Percentiles rank a stretch among this genome's conserved stretches.
Evolutionary conservation across 2,888 invertebrate species (phyloP).

Genomic region (Ischnura elegans): DNA sequence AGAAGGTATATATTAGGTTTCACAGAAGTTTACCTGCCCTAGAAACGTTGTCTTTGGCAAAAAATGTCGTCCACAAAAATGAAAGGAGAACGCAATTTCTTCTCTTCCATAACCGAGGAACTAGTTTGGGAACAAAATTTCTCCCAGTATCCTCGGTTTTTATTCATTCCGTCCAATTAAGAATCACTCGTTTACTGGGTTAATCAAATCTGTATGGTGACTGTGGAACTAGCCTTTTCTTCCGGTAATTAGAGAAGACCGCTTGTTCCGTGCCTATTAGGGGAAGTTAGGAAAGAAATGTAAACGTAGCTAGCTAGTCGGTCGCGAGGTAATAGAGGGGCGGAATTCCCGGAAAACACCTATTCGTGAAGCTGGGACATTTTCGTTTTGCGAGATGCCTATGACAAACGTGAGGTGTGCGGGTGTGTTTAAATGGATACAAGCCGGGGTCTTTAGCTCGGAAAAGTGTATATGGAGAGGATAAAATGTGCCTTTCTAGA

Average conservation of each 20-base stretch:
- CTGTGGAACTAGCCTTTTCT: not conserved
- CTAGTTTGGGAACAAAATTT: not conserved
- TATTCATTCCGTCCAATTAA: not conserved
- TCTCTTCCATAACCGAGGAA: not conserved
- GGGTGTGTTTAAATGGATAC: not conserved
- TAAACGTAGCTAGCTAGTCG: not conserved
- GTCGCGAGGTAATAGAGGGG: not conserved
- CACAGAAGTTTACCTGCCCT: not conserved
- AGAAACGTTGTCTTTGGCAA: not conserved
- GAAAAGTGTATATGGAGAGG: not conserved
- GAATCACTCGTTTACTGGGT: not conserved
- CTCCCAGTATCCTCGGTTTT: not conserved
- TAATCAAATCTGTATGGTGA: not conserved
- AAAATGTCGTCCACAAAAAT: not conserved
- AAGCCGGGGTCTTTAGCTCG: not conserved
- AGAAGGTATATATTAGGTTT: not conserved
- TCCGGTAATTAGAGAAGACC: conserved; percentile 19
- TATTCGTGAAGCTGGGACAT: not conserved
- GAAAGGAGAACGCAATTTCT: not conserved
- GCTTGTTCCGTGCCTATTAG: not conserved
- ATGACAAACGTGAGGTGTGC: not conserved
- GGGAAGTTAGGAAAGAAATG: not conserved
- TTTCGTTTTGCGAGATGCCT: not conserved
- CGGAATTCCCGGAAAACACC: not conserved
- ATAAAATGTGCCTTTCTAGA: not conserved